Conservation (phyloP, 2,888 invertebrate genomes). For the Petrolisthes cinctipes region DNA sequence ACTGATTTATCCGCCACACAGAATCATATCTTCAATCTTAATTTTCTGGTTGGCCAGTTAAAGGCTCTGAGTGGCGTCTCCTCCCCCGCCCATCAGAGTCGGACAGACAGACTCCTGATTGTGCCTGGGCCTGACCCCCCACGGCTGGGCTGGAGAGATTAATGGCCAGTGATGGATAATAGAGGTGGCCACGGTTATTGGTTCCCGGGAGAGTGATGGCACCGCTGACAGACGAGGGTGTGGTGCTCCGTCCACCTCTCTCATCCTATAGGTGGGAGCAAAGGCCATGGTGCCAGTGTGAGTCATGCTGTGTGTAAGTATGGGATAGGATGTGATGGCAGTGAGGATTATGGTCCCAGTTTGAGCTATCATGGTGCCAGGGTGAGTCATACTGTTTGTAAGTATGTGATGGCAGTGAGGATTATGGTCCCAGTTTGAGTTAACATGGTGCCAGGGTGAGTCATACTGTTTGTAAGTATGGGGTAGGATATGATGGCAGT, state of each 20-base stretch:
- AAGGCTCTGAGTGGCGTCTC: background rate
- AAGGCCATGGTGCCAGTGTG: background rate
- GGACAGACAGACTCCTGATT: background rate
- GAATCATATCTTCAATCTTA: conserved; percentile 11
- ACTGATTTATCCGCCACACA: background rate
- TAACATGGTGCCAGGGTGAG: no score
- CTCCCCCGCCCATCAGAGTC: background rate
- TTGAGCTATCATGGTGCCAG: no score
- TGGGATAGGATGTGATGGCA: background rate
- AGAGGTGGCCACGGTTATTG: background rate
- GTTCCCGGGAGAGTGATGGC: background rate
- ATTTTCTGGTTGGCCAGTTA: conserved; percentile 13
- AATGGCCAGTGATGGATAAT: conserved; percentile 8
- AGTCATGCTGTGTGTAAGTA: background rate
- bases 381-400: no score
- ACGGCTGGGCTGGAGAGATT: background rate
- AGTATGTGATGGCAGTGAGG: no score
- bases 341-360: no score
- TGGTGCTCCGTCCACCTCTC: no score
- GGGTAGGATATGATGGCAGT: no score
- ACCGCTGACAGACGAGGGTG: no score
- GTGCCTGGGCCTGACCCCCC: background rate
- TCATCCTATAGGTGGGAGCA: background rate
- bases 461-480: no score
- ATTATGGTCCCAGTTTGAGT: no score